These are phyloP conservation scores for Rousettus madagascariensis DNA, from an alignment of 2,797 vertebrate species.

Conservation along the genomic window DNA sequence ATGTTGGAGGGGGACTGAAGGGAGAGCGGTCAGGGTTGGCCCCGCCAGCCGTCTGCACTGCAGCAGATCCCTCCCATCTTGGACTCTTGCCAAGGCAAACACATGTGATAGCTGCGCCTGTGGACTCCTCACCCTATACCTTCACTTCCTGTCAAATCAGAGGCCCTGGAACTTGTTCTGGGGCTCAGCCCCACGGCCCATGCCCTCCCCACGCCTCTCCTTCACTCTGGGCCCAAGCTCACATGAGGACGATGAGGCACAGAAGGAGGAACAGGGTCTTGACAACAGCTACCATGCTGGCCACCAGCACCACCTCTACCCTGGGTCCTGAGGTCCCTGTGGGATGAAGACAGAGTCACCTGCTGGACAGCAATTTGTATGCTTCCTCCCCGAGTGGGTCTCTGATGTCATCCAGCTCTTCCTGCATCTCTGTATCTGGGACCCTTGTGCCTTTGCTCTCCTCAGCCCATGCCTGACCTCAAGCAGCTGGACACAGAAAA, in stretches of 20 bases:
- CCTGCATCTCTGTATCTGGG: too few relatives aligned
- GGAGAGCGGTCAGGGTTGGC: not conserved
- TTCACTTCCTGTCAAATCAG: not conserved
- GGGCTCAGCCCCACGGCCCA: accelerated
- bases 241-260: constrained; percentile 18
- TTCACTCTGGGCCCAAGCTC: not conserved
- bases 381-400: too few relatives aligned
- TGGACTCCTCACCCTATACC: not conserved
- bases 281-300: accelerated
- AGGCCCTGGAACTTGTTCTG: too few relatives aligned
- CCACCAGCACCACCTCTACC: not conserved
- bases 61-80: accelerated
- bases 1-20: not conserved
- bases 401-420: too few relatives aligned
- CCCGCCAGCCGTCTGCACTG: not conserved
- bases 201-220: not conserved
- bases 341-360: too few relatives aligned
- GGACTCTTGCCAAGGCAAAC: not conserved
- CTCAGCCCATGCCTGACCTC: too few relatives aligned
- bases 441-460: too few relatives aligned
- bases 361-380: too few relatives aligned
- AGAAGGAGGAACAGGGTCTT: constrained; percentile 22
- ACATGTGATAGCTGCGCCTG: accelerated
- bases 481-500: too few relatives aligned
- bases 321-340: accelerated